Percentiles rank a stretch among this genome's conserved stretches.
Conservation (phyloP, 2,797 vertebrate species). For the Spizella passerina region DNA sequence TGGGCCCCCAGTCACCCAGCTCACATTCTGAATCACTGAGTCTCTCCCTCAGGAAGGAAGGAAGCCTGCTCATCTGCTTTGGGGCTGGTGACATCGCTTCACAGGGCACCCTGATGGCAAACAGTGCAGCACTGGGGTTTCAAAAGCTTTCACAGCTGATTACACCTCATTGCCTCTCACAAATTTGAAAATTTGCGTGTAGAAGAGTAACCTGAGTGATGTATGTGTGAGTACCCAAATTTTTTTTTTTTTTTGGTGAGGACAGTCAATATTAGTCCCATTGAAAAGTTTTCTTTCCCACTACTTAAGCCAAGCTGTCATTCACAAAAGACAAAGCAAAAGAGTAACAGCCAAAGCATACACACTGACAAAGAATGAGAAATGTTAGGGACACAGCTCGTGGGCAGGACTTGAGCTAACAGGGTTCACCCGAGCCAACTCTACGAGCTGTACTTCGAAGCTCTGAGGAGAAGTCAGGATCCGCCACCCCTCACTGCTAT, state of each 20-base stretch:
- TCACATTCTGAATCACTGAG: background rate
- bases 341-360: background rate
- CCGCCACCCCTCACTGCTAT: background rate
- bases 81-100: background rate
- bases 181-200: fast-evolving
- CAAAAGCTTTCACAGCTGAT: background rate
- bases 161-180: background rate
- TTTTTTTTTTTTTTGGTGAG: background rate
- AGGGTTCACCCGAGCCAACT: background rate
- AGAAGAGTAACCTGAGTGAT: background rate
- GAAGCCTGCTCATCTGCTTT: background rate
- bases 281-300: background rate
- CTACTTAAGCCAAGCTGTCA: background rate
- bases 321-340: background rate
- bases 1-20: background rate
- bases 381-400: background rate
- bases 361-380: background rate
- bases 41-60: background rate
- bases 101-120: background rate
- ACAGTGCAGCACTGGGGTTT: background rate
- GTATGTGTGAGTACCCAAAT: background rate
- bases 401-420: background rate
- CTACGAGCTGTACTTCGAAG: background rate
- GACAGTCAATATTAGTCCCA: background rate
- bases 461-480: background rate